Evolutionary conservation across 53 echinoderm and acorn worm genomes (phyloP), one percentile per base, ranked within the genome.

Genomic region (Zoroaster sp.): DNA sequence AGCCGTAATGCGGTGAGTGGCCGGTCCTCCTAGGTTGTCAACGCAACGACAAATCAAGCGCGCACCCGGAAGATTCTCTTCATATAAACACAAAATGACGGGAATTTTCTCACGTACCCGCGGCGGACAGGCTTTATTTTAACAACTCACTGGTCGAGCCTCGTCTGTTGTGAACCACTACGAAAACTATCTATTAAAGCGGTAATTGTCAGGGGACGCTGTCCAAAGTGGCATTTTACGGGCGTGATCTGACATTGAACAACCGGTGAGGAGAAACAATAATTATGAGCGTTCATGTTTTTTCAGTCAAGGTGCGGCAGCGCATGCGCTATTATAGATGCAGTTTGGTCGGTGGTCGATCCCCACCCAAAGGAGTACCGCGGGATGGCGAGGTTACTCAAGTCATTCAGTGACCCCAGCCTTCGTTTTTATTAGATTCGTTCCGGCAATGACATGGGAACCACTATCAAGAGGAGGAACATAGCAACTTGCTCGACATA

Each of bases 1-100:
- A 85, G 85, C 85, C 85, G 85, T 85, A 45, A 85, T 35, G 49
- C 71, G 85, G 71, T 85, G 85, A 85, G 85, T 85, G 85, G 85
- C 70, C 69, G 85, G 35, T 71, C 51, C 82, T 46, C 37, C 36
- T 28, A 23, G 31, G 85, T 85, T 51, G 85, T 30, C 85, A 69
- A 66, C 70, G 85, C 85, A 71, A 85, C 85, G 69, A 11, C 71
- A 85, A 71, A 85, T 71, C 39, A 71, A 71, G 70, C 70, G 51
- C 70, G 33, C 36, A 30, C 8, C 54, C 23, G 37, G 10, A 9
- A 11, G 40, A 15, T 18, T 12, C n/a, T 79, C 55, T 59, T 38
- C 5, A 63, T 35, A 38, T 55, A 39, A 5, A 21, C 20, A 13
- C 21, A 38, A 55, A 42, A n/a, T 38, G 35, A 38, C 4, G 23